Evolutionary conservation across 2,113 vertebrate genomes (phyloP).

Genomic region (Euleptes europaea): DNA sequence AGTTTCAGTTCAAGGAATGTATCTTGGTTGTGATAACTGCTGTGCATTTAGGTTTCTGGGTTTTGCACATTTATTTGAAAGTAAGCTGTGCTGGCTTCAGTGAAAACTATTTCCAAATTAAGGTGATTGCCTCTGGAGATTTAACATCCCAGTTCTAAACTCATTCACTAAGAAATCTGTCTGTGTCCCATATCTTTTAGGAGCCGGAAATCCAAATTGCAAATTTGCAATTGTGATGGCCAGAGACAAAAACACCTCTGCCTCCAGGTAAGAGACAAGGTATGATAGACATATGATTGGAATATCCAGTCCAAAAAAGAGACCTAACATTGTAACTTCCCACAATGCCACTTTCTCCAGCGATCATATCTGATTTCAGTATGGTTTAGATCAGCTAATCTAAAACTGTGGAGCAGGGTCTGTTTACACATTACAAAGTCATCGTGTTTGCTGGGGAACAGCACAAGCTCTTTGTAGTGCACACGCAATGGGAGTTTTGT

Average conservation of each 20-base stretch:
- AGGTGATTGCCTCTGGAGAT: neutral
- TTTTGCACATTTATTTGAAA: neutral
- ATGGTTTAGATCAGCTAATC: neutral
- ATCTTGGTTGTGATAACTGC: neutral
- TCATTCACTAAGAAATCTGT: constrained; percentile 2
- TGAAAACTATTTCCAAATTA: neutral
- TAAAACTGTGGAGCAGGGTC: neutral
- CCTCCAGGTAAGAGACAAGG: constrained; percentile 77
- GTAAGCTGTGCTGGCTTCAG: neutral
- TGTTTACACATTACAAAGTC: no score
- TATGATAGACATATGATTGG: neutral
- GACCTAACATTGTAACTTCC: neutral
- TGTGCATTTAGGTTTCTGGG: neutral
- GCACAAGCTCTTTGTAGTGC: no score
- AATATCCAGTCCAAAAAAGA: neutral
- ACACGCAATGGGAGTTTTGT: no score
- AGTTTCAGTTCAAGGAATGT: neutral
- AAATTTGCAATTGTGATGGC: constrained; percentile 91
- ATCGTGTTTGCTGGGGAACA: no score
- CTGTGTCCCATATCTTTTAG: constrained; percentile 68
- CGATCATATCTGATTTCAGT: fast-evolving
- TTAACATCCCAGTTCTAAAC: neutral
- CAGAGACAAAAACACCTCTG: constrained; percentile 69
- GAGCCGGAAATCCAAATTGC: constrained; percentile 87
- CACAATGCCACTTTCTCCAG: neutral